These are phyloP conservation scores for Eueremaeus valkanovi DNA, from an alignment of 2,888 invertebrate species.

Conservation along the genomic window DNA sequence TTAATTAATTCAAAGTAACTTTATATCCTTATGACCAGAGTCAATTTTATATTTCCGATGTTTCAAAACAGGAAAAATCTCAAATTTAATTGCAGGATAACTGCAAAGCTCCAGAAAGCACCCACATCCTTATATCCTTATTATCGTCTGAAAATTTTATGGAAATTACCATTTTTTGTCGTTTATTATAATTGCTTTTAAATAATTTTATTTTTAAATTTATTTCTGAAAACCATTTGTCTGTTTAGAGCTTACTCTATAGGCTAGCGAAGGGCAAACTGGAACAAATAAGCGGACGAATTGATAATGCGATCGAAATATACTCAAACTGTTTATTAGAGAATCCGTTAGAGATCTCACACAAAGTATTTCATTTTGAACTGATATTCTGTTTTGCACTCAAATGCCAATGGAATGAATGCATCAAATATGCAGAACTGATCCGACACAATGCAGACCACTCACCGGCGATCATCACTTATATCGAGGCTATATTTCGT, in stretches of 20 bases:
- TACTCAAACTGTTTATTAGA: neutral
- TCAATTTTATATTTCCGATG: too few relatives aligned
- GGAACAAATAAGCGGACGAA: constrained; percentile 35
- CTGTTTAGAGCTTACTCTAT: constrained; percentile 28
- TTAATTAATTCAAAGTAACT: neutral
- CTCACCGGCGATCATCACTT: constrained; percentile 33
- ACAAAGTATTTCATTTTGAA: constrained; percentile 35
- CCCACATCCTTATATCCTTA: too few relatives aligned
- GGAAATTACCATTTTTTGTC: too few relatives aligned
- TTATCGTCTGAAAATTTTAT: too few relatives aligned
- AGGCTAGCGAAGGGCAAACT: constrained; percentile 28
- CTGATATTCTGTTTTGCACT: constrained; percentile 27
- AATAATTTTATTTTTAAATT: too few relatives aligned
- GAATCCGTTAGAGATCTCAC: neutral
- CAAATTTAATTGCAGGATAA: too few relatives aligned
- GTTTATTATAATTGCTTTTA: too few relatives aligned
- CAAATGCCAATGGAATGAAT: constrained; percentile 31
- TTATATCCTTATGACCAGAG: too few relatives aligned
- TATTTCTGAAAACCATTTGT: neutral
- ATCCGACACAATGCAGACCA: neutral
- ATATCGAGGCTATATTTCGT: constrained; percentile 16
- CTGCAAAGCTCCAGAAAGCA: too few relatives aligned
- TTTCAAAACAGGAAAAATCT: too few relatives aligned
- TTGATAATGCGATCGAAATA: constrained; percentile 19
- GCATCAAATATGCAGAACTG: constrained; percentile 11